Evolutionary conservation across 2,797 vertebrate genomes (phyloP), one percentile per base, ranked within the genome.

Genomic region (Pristis pectinata): DNA sequence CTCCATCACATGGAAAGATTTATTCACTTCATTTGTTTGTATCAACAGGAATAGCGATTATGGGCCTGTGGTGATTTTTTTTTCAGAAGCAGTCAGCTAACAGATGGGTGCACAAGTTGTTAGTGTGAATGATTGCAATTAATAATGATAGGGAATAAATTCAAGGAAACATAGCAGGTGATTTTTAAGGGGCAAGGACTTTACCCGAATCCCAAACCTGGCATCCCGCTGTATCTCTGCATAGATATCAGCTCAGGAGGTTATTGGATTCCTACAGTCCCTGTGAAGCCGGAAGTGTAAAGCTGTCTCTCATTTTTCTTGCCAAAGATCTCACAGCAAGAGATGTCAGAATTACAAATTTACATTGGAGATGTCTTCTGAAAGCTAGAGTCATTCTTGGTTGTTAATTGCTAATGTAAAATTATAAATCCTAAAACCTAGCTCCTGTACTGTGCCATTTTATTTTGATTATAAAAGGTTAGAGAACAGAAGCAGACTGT

Each of bases 251-350:
- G n/a, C 59, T 67, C 59, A 41, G 59, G 59, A 24, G 1, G 8
- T 41, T 91, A 24, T 22, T 27, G 59, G 7, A 1, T 41, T 91
- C 17, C 59, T 91, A 6, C 59, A 91, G 59, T 17, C 87, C 53
- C 56, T 41, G 59, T 91, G 87, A 91, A 91, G 59, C 59, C 91
- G 59, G 37, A 91, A 41, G 87, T 91, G 59, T 67, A 61, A 91
- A 91, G 59, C 17, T 64, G 41, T 61, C n/a, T 91, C 59, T 67
- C 19, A 61, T 64, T 24, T 24, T 41, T 67, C n/a, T 37, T 91
- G 59, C 17, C 87, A 91, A 11, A 64, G 89, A 37, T 27, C 87
- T 30, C 30, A 59, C 13, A n/a, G 56, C n/a, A 85, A 59, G 7
- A 72, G 34, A 59, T 61, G 85, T 61, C 27, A 89, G 30, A 17